Evolutionary conservation across 2,888 invertebrate species (phyloP).

Genomic region (Amorpha juglandis): DNA sequence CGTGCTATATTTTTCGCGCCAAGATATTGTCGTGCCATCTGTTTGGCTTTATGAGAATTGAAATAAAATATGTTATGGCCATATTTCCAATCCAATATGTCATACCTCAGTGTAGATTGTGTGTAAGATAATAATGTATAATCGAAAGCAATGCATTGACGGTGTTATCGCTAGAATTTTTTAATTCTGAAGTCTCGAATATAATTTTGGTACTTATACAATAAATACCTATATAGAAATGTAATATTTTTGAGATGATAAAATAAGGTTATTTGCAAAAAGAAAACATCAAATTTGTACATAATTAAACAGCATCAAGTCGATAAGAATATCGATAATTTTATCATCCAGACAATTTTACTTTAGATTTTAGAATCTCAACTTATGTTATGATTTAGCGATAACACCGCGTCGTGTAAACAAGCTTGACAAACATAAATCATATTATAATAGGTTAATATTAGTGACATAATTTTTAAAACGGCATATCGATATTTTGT

Average conservation of each 20-base stretch:
- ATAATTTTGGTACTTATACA: background rate
- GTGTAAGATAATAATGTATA: conserved; percentile 38
- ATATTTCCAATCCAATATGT: conserved; percentile 27
- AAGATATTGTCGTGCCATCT: conserved; percentile 44
- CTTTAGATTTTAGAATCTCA: background rate
- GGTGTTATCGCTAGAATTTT: conserved; percentile 2
- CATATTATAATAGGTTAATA: conserved; percentile 43
- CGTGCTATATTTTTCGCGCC: conserved; percentile 28
- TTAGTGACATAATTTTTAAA: conserved; percentile 34
- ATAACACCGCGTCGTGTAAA: conserved; percentile 38
- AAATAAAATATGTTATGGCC: conserved; percentile 5
- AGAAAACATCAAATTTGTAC: background rate
- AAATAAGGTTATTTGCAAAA: too few species aligned
- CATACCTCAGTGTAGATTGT: conserved; percentile 39
- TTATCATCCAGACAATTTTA: background rate
- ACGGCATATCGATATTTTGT: conserved; percentile 58
- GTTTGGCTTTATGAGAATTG: conserved; percentile 32
- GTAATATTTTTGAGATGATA: too few species aligned
- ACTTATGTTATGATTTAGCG: conserved; percentile 34
- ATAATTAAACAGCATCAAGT: background rate
- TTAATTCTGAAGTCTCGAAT: background rate
- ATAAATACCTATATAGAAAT: background rate
- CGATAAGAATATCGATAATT: conserved; percentile 6
- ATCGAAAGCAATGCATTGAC: conserved; percentile 9
- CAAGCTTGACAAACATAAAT: conserved; percentile 47